phyloP scores from a whole-genome alignment of 2,888 invertebrate genomes.

The Thelaira solivaga region DNA sequence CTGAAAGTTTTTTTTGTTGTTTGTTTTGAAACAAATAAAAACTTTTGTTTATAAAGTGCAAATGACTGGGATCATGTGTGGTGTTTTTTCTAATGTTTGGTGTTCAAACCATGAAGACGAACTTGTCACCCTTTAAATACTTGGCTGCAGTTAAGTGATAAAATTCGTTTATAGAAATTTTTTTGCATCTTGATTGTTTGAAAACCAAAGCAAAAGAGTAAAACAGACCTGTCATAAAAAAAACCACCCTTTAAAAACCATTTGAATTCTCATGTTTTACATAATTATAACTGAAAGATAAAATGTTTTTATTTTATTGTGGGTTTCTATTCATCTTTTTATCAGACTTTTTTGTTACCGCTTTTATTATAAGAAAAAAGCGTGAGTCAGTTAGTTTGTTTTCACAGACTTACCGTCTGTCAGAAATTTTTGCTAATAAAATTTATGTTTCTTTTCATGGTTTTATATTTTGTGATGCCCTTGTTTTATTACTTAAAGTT shows the following conservation, averaged over 20 bases:
- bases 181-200: no score
- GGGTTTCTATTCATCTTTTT: not conserved
- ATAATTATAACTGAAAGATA: conserved; percentile 3
- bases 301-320: conserved; percentile 5
- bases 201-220: not conserved
- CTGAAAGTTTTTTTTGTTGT: not conserved
- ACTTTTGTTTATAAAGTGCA: not conserved
- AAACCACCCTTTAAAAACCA: not conserved
- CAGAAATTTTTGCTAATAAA: conserved; percentile 37
- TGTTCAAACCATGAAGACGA: no score
- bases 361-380: not conserved
- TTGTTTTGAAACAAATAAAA: not conserved
- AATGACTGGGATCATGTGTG: no score
- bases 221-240: not conserved
- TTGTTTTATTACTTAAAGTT: conserved; percentile 9
- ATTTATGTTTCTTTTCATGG: conserved; percentile 43
- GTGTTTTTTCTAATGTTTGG: no score
- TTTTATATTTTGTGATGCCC: not conserved
- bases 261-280: conserved; percentile 18
- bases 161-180: no score
- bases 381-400: not conserved
- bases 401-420: not conserved
- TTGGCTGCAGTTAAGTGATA: no score
- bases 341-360: not conserved
- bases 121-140: no score